These are phyloP conservation scores for Neomonachus schauinslandi DNA, from an alignment of 2,113 vertebrate species.

Conservation along the genomic window DNA sequence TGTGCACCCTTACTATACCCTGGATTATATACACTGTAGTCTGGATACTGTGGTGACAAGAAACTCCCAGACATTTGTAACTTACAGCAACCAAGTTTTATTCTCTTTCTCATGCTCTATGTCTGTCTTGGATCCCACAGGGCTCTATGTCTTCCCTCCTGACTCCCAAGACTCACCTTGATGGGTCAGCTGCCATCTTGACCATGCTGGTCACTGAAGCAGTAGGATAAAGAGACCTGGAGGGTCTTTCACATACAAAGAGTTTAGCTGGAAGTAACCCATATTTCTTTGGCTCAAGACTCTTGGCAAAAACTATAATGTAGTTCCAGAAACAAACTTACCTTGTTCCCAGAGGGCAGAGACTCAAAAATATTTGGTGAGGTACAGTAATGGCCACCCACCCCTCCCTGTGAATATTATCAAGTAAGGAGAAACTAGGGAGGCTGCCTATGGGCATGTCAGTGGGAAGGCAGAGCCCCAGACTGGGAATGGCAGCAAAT, in stretches of 20 bases:
- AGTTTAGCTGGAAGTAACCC: accelerated
- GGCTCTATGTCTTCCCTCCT: not conserved
- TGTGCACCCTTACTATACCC: too few relatives aligned
- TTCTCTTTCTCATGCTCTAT: accelerated
- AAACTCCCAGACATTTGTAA: not conserved
- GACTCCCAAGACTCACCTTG: not conserved
- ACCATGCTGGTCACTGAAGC: not conserved
- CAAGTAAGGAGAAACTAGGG: too few relatives aligned
- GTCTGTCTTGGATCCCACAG: accelerated
- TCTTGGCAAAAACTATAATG: not conserved
- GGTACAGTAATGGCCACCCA: accelerated
- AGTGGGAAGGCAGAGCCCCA: not conserved
- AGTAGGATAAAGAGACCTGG: not conserved
- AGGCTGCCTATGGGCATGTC: accelerated
- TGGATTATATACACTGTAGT: not conserved
- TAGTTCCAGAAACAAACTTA: not conserved
- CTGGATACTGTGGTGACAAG: not conserved
- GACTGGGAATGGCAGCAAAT: not conserved
- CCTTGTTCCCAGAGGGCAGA: not conserved
- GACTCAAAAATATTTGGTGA: not conserved
- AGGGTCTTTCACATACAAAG: not conserved
- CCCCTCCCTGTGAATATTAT: accelerated
- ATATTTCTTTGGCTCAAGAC: not conserved
- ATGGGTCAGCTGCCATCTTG: not conserved
- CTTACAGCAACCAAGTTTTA: not conserved